Conservation (phyloP, 2,797 vertebrate species). For the Propithecus deckenii region DNA sequence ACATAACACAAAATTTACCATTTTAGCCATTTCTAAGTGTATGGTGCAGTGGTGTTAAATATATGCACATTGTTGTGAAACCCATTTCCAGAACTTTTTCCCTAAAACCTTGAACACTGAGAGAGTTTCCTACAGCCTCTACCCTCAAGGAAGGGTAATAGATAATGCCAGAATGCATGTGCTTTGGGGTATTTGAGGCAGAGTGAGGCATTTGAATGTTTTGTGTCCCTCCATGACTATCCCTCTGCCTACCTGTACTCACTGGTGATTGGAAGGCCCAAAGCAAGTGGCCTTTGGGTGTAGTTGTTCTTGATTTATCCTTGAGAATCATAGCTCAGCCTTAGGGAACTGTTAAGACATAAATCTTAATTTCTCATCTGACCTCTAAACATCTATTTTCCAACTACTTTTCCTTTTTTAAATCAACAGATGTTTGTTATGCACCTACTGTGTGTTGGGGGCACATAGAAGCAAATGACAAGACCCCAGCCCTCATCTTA, state of each 20-base stretch:
- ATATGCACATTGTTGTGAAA: background rate
- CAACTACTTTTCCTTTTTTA: background rate
- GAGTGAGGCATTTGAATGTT: constrained; percentile 57
- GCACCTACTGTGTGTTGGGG: background rate
- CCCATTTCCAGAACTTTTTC: background rate
- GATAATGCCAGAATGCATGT: constrained; percentile 73
- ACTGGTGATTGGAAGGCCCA: background rate
- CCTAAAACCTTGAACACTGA: background rate
- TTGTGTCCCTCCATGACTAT: background rate
- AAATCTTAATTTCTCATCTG: background rate
- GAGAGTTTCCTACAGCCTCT: background rate
- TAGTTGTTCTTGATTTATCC: background rate
- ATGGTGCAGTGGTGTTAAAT: background rate
- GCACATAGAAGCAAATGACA: background rate
- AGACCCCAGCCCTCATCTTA: background rate
- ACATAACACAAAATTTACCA: background rate
- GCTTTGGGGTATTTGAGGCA: constrained; percentile 72
- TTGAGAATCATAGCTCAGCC: background rate
- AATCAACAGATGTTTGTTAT: background rate
- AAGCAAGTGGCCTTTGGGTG: background rate
- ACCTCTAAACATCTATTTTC: background rate
- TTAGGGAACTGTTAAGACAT: background rate
- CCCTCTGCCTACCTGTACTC: background rate
- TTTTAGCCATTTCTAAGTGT: background rate
- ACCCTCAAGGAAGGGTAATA: background rate